Evolutionary conservation across 1,140 invertebrate species (phyloP), one percentile per base, ranked within the genome.

Genomic region (Bradysia coprophila): DNA sequence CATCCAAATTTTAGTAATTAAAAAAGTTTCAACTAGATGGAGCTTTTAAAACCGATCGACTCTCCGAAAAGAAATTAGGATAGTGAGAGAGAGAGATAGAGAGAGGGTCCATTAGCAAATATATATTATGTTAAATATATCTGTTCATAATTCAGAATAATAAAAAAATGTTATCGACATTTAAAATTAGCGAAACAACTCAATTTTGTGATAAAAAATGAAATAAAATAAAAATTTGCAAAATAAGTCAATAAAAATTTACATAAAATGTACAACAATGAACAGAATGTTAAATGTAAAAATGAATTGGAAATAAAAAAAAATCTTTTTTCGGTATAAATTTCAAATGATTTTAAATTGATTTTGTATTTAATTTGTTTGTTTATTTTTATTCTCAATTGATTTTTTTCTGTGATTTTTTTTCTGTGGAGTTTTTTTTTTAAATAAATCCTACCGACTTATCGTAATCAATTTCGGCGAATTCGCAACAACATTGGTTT

Each of bases 401-500:
- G n/a, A n/a, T n/a, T n/a, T n/a, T n/a, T n/a, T n/a, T n/a, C n/a
- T n/a, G n/a, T n/a, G n/a, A n/a, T n/a, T n/a, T n/a, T n/a, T n/a
- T n/a, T n/a, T n/a, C 8, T 34, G n/a, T 34, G n/a, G 18, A 34
- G 13, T 3, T 34, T 41, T 21, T 38, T 48, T 43, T 3, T 36
- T 19, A 34, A 11, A 21, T 31, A n/a, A 41, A 18, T 19, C 58
- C 58, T 61, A 60, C 57, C 58, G 58, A 57, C 55, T 61, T 53
- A 53, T 55, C 49, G 54, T 56, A 59, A 50, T 55, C 55, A 55
- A 60, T 58, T 56, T 61, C 55, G 43, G 54, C 56, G 57, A 58
- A 61, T 55, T 61, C 55, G 56, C 58, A 61, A 61, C 58, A 61
- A 61, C 56, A 61, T 57, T 61, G 59, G 54, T 58, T 56, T 50